Evolutionary conservation across 2,113 vertebrate genomes (phyloP).

Genomic region (Petromus typicus): DNA sequence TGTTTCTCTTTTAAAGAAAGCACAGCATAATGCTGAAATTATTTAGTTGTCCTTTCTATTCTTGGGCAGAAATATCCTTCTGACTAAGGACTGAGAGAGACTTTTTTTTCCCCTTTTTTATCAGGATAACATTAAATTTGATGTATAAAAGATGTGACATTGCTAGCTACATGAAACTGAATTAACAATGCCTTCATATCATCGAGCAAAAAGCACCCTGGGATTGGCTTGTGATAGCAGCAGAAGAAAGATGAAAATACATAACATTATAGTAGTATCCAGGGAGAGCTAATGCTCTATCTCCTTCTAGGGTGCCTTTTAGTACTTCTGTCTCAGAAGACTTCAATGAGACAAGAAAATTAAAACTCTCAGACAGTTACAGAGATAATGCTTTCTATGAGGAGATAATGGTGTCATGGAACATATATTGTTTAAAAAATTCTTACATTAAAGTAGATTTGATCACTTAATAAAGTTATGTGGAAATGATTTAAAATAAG

Average conservation of each 20-base stretch:
- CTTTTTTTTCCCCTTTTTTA: not conserved
- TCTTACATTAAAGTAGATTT: slow-evolving; percentile 44
- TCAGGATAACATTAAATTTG: not conserved
- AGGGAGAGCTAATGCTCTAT: not conserved
- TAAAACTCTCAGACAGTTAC: slow-evolving; percentile 46
- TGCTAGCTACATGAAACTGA: not conserved
- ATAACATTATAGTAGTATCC: not conserved
- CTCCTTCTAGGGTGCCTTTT: not conserved
- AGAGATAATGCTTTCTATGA: not conserved
- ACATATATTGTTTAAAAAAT: slow-evolving; percentile 36
- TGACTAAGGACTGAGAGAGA: not conserved
- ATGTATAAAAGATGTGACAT: not conserved
- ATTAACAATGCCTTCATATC: not conserved
- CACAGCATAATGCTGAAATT: slow-evolving; percentile 9
- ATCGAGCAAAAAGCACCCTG: not conserved
- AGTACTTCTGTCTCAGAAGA: not conserved
- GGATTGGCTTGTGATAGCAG: not conserved
- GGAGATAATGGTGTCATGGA: not conserved
- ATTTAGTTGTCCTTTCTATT: not conserved
- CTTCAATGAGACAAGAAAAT: slow-evolving; percentile 41
- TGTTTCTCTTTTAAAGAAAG: not conserved
- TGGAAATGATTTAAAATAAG: slow-evolving; percentile 48
- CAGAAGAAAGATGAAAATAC: slow-evolving; percentile 10
- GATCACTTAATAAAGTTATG: not conserved
- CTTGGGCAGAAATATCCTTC: not conserved